Conservation (phyloP, 1,140 invertebrate genomes). For the Holotrichia oblita region DNA sequence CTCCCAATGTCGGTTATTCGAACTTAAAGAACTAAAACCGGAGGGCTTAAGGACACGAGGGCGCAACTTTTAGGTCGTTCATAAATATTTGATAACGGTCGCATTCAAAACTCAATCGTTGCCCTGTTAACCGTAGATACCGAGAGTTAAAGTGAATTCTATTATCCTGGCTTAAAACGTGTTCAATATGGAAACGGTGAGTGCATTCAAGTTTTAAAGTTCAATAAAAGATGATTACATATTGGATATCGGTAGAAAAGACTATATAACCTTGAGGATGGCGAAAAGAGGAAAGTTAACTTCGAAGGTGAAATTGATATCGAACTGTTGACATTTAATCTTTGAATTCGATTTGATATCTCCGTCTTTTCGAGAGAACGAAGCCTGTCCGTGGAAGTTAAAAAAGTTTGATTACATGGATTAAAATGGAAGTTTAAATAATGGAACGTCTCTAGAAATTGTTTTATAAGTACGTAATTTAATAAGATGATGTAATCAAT, state of each 20-base stretch:
- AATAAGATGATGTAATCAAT: neutral
- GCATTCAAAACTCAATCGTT: conserved; percentile 23
- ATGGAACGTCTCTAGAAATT: neutral
- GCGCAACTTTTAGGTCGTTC: conserved; percentile 19
- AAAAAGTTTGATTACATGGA: conserved; percentile 12
- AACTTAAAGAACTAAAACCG: conserved; percentile 16
- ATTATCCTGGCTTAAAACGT: neutral
- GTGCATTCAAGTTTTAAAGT: conserved; percentile 15
- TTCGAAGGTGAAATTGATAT: conserved; percentile 17
- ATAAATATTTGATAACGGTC: conserved; percentile 32
- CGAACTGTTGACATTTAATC: conserved; percentile 16
- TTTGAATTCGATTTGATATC: conserved; percentile 13
- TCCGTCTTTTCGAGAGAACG: neutral
- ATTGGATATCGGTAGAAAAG: conserved; percentile 12
- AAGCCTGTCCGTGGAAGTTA: neutral
- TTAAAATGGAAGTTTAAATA: conserved; percentile 21
- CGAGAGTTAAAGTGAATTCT: conserved; percentile 10
- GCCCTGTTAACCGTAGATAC: conserved; percentile 20
- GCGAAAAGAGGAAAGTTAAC: neutral
- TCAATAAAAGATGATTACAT: conserved; percentile 30
- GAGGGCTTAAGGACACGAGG: neutral
- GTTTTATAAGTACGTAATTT: neutral
- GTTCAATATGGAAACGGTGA: conserved; percentile 21
- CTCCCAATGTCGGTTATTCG: neutral
- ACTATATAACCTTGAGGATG: conserved; percentile 10